phyloP scores from a whole-genome alignment of 2,797 vertebrate species.

The Scolopax rusticola region DNA sequence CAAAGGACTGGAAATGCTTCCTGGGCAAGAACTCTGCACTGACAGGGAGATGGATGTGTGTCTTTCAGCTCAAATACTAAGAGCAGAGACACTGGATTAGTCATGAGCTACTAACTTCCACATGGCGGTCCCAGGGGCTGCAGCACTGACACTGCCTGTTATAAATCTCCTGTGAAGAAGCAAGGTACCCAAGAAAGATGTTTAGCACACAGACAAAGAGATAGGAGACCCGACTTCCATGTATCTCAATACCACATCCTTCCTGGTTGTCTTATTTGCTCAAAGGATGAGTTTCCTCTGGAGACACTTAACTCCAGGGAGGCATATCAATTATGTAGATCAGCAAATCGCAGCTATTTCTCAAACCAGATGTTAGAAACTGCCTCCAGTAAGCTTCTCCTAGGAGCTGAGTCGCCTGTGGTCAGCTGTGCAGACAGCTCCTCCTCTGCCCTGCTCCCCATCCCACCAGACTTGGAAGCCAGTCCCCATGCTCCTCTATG shows the following conservation, averaged over 20 bases:
- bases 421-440: not conserved
- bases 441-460: not conserved
- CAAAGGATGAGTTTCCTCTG: not conserved
- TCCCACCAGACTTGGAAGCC: not conserved
- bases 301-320: slow-evolving; percentile 21
- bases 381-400: not conserved
- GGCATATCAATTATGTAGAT: not conserved
- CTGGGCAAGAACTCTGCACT: not conserved
- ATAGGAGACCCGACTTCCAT: not conserved
- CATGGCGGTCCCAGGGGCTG: not conserved
- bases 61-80: not conserved
- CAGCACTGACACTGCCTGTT: not conserved
- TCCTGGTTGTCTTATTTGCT: slow-evolving; percentile 5
- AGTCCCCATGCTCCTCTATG: not conserved
- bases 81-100: not conserved
- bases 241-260: not conserved
- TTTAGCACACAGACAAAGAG: not conserved
- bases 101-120: not conserved
- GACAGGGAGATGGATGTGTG: not conserved
- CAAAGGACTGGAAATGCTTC: not conserved
- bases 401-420: not conserved
- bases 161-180: not conserved
- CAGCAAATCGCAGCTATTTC: slow-evolving; percentile 29
- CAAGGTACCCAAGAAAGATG: not conserved
- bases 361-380: slow-evolving; percentile 15